Base-by-base conservation (phyloP, 2,113 vertebrate genomes). In the Archilochus colubris region DNA sequence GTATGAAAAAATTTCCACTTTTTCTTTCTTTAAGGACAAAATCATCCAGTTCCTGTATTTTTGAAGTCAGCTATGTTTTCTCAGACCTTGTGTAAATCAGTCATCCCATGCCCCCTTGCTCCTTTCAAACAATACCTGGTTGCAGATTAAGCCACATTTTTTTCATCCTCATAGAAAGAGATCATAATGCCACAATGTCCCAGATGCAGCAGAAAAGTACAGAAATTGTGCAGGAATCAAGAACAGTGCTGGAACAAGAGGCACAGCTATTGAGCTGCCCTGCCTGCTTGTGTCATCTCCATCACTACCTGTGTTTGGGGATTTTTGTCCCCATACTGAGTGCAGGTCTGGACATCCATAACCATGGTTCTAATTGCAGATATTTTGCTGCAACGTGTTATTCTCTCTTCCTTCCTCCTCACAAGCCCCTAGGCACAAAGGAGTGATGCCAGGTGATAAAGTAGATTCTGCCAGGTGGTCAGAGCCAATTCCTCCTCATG, bases 1-100 rank as follows among this genome's bases (percentile, higher is more conserved):
- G 43, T 53, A 74, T 75, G 73, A 93, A 69, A 76, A 85, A 14
- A 76, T 91, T 67, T 36, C 31, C 28, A 13, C 36, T 38, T 38
- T 9, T 33, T 92, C 33, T 94, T 92, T 72, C 88, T 95, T 33
- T 81, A 15, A 30, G 40, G 59, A 77, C 27, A 22, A 88, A 38
- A 38, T 81, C 53, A 96, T 85, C 62, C 59, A 68, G 12, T 38
- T 89, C 63, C n/a, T 12, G n/a, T 73, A 54, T 59, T 95, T 96
- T 91, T 76, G 25, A 88, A 82, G 43, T 85, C 57, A 92, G 9
- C 44, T 83, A 24, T 40, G 16, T 88, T 90, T 94, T 81, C 68
- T 96, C 86, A 36, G 33, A 43, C 28, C 57, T 11, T 92, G 93
- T 94, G 55, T 85, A 84, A 94, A 68, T 55, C 57, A 68, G 8